A percentile compares a stretch with the other conserved stretches of the same genome.
These are phyloP conservation scores for Sitophilus oryzae DNA, from an alignment of 1,140 invertebrate species.

Conservation along the genomic window DNA sequence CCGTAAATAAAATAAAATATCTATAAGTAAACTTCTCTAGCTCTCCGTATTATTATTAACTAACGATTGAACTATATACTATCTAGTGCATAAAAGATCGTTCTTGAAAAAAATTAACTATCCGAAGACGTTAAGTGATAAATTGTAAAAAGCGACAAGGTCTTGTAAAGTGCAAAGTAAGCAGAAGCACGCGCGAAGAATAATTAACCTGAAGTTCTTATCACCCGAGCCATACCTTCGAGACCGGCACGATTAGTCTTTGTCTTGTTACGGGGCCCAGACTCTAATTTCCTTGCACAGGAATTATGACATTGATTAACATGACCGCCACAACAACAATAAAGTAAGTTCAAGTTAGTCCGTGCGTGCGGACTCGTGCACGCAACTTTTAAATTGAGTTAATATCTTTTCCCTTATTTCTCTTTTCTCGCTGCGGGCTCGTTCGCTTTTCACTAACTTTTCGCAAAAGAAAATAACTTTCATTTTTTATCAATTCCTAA, in stretches of 20 bases:
- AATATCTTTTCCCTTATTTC: not conserved
- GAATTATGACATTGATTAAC: not conserved
- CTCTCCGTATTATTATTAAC: too few relatives aligned
- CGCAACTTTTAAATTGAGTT: not conserved
- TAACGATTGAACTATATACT: too few relatives aligned
- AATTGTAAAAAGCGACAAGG: not conserved
- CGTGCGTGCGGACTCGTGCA: not conserved
- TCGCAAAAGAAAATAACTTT: not conserved
- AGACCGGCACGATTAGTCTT: conserved; percentile 11
- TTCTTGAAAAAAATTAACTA: too few relatives aligned
- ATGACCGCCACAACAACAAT: not conserved
- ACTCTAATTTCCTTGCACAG: not conserved
- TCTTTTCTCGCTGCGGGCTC: not conserved
- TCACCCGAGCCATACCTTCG: conserved; percentile 12
- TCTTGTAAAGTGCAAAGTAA: conserved; percentile 1
- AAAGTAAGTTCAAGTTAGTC: not conserved
- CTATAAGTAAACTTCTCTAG: too few relatives aligned
- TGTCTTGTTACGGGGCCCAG: conserved; percentile 1
- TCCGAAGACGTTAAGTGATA: not conserved
- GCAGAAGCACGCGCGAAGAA: not conserved
- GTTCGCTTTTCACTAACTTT: not conserved
- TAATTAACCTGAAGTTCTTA: conserved; percentile 17
- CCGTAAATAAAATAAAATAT: too few relatives aligned
- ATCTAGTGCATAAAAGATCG: too few relatives aligned
- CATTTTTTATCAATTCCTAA: not conserved